Base-by-base conservation (phyloP, 2,113 vertebrate genomes). In the Perca flavescens region DNA sequence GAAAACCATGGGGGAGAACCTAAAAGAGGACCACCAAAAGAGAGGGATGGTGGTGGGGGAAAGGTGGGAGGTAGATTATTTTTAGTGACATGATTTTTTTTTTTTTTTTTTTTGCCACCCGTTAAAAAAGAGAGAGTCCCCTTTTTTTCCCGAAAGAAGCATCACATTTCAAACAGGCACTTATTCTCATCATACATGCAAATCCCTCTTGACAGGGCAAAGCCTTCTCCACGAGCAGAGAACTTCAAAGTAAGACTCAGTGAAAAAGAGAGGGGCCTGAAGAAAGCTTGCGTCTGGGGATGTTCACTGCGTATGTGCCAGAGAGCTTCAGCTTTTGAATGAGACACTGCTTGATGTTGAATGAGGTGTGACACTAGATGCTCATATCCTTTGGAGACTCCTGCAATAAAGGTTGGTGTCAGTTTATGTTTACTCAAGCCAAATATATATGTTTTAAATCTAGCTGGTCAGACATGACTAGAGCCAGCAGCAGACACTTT, bases 181-280 rank as follows among this genome's bases (percentile, higher is more conserved):
- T 94, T 94, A 94, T 92, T 94, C 94, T 93, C 93, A 94, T 95
- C 92, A 91, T 91, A 88, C 89, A 95, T 94, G 94, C 93, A 95
- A 95, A 95, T 95, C 94, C 94, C 92, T 84, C 88, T 90, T 92
- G 92, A 94, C 93, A 94, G 87, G 52, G 88, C 82, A 93, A 91
- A 94, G 90, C 85, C 88, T 93, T 87, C 86, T 91, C 77, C 88
- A 86, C 56, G 82, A 89, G 86, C 70, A 86, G 77, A 91, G 77
- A 89, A 95, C 93, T 93, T 95, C 94, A 95, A 95, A 94, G 94
- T 90, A 79, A 89, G 87, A 87, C 82, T 88, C 72, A 22, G 74
- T 17, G 77, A 90, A 83, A 77, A 88, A 86, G 73, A 85, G 84
- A 88, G 82, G 74, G 83, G 86, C 84, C 89, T 80, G 74, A 77